Base-by-base conservation (phyloP, 2,888 invertebrate species). In the Macrophya annulata region DNA sequence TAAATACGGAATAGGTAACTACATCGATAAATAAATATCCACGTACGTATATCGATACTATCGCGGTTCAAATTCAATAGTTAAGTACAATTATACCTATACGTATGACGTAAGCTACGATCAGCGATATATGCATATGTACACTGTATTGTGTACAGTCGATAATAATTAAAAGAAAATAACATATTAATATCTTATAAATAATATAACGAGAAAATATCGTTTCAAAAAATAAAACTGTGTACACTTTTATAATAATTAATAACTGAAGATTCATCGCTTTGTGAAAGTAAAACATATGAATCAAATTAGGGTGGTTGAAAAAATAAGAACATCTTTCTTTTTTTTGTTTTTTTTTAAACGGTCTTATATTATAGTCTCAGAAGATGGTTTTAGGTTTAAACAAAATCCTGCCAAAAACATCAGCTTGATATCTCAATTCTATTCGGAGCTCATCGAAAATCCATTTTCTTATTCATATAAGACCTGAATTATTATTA, bases 1-100 rank as follows among this genome's bases (percentile, higher is more conserved):
- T 55, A 51, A 77, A 55, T 77, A 77, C 37, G 77, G 77, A 77
- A 77, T 77, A 25, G 45, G 10, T 74, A 74, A n/a, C 43, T 21
- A 45, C 21, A 74, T 62, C 15, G 55, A 77, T 77, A 77, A 51
- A 77, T 77, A 77, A 31, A 68, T 68, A 68, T 37, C 31, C 25
- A 68, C 12, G 37, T 37, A 37, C 15, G 15, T 55, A 55, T 68
- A 55, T 55, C 55, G 55, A 31, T 31, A 31, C 31, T 31, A 31
- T 31, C 31, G 31, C 31, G 1, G 55, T n/a, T 55, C n/a, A 55
- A 55, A 55, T 55, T 55, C 55, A 55, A 55, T 55, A 51, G 31
- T 31, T 5, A 51, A 3, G 5, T 51, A 51, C 5, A 55, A 5
- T n/a, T 8, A 55, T 17, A 8, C 12, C 0, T 17, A 15, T 21